A percentile compares a stretch with the other conserved stretches of the same genome.
Evolutionary conservation across 2,113 vertebrate species (phyloP).

Genomic region (Phasianus colchicus): DNA sequence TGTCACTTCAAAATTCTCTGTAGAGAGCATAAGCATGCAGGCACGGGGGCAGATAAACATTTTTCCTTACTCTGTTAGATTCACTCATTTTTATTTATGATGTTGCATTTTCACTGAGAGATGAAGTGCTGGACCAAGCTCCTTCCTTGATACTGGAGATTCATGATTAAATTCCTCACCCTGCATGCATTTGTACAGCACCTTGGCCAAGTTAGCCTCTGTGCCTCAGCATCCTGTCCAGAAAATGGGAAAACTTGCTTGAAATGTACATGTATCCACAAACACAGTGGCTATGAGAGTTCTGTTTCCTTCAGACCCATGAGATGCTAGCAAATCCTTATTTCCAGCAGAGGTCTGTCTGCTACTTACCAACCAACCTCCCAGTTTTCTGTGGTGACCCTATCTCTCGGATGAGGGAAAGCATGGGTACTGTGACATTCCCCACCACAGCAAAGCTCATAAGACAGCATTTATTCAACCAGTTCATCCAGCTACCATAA

Average conservation of each 20-base stretch:
- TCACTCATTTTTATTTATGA: not conserved
- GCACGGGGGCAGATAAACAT: not conserved
- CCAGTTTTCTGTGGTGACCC: not conserved
- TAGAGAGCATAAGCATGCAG: not conserved
- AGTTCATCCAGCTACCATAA: conserved; percentile 32
- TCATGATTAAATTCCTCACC: conserved; percentile 11
- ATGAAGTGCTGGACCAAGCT: not conserved
- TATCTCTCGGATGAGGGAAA: not conserved
- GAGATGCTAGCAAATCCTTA: not conserved
- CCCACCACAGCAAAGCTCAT: not conserved
- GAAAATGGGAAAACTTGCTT: not conserved
- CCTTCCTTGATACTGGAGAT: conserved; percentile 3
- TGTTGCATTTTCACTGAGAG: not conserved
- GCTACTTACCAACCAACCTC: not conserved
- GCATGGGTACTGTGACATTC: not conserved
- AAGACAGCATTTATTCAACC: not conserved
- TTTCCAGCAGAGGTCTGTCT: not conserved
- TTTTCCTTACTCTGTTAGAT: not conserved
- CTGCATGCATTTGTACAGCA: not conserved
- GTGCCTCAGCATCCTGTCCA: not conserved
- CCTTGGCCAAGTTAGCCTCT: not conserved
- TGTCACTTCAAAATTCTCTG: not conserved
- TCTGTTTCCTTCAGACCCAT: not conserved
- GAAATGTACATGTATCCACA: not conserved
- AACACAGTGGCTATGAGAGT: not conserved